phyloP scores from a whole-genome alignment of 1,140 invertebrate genomes.

The Drosophila carrolli region DNA sequence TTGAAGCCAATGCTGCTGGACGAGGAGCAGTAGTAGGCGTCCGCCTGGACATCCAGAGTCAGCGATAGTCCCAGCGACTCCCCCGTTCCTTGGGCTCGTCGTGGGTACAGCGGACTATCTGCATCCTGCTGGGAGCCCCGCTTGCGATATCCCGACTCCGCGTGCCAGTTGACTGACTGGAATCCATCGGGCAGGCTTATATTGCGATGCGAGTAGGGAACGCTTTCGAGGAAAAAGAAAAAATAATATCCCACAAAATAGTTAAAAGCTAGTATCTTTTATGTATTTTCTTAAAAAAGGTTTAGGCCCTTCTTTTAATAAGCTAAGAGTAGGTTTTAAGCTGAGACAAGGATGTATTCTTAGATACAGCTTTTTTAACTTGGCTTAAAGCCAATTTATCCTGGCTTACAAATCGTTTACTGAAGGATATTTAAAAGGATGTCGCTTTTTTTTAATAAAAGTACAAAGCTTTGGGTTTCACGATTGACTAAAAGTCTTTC shows the following conservation, averaged over 20 bases:
- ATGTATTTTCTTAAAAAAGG: no score
- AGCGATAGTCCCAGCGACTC: conserved; percentile 89
- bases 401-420: no score
- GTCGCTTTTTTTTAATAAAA: no score
- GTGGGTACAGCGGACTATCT: conserved; percentile 86
- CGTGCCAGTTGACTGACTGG: conserved; percentile 88
- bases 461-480: not conserved
- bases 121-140: conserved; percentile 77
- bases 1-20: conserved; percentile 91
- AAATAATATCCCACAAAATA: not conserved
- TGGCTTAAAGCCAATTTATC: no score
- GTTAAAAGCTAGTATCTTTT: no score
- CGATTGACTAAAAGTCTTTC: not conserved
- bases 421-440: no score
- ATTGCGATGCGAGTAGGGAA: conserved; percentile 53
- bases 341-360: no score
- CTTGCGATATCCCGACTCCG: conserved; percentile 88
- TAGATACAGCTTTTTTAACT: no score
- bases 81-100: conserved; percentile 87
- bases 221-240: conserved; percentile 4
- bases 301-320: no score
- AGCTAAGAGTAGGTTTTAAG: no score
- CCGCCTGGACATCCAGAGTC: conserved; percentile 88
- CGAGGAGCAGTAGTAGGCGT: conserved; percentile 92
- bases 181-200: conserved; percentile 20